Conservation (phyloP, 2,888 invertebrate species). For the Meganola albula region DNA sequence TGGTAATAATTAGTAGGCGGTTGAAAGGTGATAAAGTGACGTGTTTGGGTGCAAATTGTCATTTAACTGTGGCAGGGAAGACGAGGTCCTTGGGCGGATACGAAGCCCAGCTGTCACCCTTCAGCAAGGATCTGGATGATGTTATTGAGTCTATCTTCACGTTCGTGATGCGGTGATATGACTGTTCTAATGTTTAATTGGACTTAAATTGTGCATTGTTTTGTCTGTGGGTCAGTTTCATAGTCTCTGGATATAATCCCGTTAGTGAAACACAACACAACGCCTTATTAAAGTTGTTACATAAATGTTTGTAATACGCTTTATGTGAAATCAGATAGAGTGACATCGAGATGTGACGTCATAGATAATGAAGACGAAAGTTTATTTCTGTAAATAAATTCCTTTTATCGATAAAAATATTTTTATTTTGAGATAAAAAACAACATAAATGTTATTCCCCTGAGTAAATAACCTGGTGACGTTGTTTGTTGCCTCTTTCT, state of each 20-base stretch:
- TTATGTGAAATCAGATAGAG: too few species aligned
- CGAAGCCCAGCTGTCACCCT: conserved; percentile 65
- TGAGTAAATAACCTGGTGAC: conserved; percentile 6
- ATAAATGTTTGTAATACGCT: too few species aligned
- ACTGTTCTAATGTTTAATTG: conserved; percentile 17
- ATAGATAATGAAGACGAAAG: conserved; percentile 4
- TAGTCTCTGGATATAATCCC: too few species aligned
- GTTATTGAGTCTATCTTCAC: conserved; percentile 69
- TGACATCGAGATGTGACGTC: too few species aligned
- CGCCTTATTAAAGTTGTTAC: too few species aligned
- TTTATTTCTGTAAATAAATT: neutral
- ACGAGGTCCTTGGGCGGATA: conserved; percentile 47
- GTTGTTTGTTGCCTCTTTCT: conserved; percentile 15
- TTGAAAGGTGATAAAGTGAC: conserved; percentile 58
- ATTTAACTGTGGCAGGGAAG: conserved; percentile 58
- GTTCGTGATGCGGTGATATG: conserved; percentile 65
- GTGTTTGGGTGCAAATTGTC: conserved; percentile 52
- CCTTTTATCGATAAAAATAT: conserved; percentile 11
- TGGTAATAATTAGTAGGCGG: conserved; percentile 51
- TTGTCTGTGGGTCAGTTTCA: too few species aligned
- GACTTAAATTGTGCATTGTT: conserved; percentile 32
- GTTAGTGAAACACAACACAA: too few species aligned
- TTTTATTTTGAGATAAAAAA: conserved; percentile 14
- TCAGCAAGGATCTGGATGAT: conserved; percentile 69
- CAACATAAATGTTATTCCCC: conserved; percentile 28